Evolutionary conservation across 2,888 invertebrate genomes (phyloP).

Genomic region (Hartigia nigra): DNA sequence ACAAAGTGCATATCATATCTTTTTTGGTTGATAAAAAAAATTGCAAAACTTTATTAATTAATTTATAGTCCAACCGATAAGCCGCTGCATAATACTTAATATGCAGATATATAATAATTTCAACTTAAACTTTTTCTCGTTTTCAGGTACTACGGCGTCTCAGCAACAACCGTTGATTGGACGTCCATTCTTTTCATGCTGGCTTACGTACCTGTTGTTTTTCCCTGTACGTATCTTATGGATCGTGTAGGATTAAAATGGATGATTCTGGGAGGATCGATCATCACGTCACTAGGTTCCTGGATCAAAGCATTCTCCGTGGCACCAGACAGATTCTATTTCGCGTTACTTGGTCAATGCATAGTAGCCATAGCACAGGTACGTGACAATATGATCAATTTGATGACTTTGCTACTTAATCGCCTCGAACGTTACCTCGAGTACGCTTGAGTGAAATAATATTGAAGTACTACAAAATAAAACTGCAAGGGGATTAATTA

Average conservation of each 20-base stretch:
- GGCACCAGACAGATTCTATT: background rate
- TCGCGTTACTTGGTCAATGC: constrained; percentile 29
- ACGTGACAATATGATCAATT: background rate
- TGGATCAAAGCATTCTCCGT: constrained; percentile 54
- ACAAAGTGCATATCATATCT: background rate
- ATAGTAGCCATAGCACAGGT: background rate
- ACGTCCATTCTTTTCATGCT: constrained; percentile 74
- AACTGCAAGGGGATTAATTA: background rate
- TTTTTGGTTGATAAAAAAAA: background rate
- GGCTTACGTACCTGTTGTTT: constrained; percentile 71
- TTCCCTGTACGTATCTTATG: constrained; percentile 68
- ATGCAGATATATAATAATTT: background rate
- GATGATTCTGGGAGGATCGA: constrained; percentile 67
- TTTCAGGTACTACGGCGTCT: constrained; percentile 49
- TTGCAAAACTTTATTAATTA: too few relatives aligned
- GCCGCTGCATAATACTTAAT: background rate
- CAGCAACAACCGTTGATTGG: constrained; percentile 68
- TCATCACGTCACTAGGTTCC: constrained; percentile 70
- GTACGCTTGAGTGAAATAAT: background rate
- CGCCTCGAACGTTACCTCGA: background rate
- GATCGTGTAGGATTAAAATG: constrained; percentile 62
- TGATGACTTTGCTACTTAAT: background rate
- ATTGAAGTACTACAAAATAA: background rate
- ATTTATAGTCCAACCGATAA: background rate
- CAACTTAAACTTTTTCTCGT: background rate